Evolutionary conservation across 2,888 invertebrate genomes (phyloP).

Genomic region (Hydrotaea cyrtoneurina): DNA sequence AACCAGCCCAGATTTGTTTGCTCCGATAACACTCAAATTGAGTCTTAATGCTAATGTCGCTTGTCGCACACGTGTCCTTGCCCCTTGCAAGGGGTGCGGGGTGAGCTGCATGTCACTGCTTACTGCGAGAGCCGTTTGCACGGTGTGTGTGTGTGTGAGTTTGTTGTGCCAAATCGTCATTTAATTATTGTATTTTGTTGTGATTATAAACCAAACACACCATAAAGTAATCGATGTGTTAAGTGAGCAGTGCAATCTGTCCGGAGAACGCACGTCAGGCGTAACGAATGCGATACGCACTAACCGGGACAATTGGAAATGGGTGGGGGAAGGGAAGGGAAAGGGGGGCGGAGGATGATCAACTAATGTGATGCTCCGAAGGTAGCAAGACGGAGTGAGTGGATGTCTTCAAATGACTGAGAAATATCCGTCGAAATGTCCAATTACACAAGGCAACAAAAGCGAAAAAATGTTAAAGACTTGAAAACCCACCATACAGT

Average conservation of each 20-base stretch:
- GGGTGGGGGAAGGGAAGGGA: neutral
- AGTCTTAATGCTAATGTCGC: constrained; percentile 79
- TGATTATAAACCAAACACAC: constrained; percentile 72
- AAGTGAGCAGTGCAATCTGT: constrained; percentile 54
- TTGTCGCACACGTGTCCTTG: constrained; percentile 77
- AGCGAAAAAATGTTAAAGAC: no score
- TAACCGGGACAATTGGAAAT: neutral
- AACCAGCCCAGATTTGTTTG: constrained; percentile 75
- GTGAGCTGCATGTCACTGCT: constrained; percentile 9
- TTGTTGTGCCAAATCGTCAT: constrained; percentile 76
- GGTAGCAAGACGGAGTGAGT: no score
- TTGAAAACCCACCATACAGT: no score
- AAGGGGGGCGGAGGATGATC: neutral
- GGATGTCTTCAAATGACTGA: no score
- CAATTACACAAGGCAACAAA: no score
- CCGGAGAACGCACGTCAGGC: constrained; percentile 10
- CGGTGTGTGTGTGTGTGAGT: neutral
- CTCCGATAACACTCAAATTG: constrained; percentile 79
- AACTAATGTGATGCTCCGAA: no score
- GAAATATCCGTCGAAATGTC: no score
- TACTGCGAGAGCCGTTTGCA: neutral
- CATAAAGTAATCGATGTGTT: constrained; percentile 65
- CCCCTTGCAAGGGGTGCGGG: neutral
- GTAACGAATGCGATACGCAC: neutral
- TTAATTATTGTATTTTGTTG: constrained; percentile 76